These are phyloP conservation scores for Nyctibius bracteatus DNA, from an alignment of 2,113 vertebrate genomes.

Conservation along the genomic window DNA sequence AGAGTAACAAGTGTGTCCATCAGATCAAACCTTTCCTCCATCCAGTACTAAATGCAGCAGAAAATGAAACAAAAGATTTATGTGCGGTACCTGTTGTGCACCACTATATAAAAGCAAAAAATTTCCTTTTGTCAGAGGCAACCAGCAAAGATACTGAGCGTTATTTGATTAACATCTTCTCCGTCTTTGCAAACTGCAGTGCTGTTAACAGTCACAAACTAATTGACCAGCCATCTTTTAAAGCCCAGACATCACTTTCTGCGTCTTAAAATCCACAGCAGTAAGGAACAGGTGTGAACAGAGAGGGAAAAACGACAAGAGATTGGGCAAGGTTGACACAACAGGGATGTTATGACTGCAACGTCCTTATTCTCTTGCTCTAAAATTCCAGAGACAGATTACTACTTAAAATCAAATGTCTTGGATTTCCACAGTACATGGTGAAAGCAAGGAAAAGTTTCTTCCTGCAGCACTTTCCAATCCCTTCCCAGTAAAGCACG, in stretches of 20 bases:
- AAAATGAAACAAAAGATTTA: not conserved
- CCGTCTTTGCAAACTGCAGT: not conserved
- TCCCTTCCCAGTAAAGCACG: not conserved
- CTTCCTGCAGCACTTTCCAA: not conserved
- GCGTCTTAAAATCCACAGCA: not conserved
- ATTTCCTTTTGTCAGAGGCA: not conserved
- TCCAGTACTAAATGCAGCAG: not conserved
- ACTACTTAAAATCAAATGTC: not conserved
- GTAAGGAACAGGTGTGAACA: not conserved
- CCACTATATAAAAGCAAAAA: not conserved
- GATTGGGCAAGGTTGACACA: not conserved
- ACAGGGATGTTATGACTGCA: not conserved
- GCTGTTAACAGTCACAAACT: not conserved
- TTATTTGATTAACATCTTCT: not conserved
- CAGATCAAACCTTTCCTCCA: not conserved
- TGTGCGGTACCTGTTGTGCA: not conserved
- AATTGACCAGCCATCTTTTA: not conserved
- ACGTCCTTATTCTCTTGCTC: not conserved
- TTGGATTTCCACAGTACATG: not conserved
- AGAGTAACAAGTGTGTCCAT: rapidly evolving
- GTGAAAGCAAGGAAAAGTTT: not conserved
- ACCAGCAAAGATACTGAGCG: not conserved
- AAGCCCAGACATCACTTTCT: not conserved
- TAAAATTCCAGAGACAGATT: not conserved
- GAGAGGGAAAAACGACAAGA: rapidly evolving